phyloP scores from a whole-genome alignment of 2,888 invertebrate genomes.

The Plemyria rubiginata region DNA sequence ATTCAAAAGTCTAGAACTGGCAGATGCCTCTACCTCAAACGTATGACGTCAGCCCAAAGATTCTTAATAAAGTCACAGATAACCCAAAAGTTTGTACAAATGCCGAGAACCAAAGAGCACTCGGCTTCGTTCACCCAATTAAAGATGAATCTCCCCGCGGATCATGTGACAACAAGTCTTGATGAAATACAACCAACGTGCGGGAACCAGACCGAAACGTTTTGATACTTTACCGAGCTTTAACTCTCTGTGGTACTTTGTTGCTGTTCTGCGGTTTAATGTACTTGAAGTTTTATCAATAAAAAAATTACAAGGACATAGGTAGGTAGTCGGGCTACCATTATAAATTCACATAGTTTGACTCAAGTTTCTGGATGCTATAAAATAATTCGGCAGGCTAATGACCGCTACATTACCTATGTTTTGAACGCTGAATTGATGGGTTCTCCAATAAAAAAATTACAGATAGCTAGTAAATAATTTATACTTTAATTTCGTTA shows the following conservation, averaged over 20 bases:
- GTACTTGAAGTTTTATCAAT: background rate
- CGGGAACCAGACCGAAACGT: conserved; percentile 41
- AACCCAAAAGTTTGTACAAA: conserved; percentile 48
- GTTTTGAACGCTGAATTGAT: no score
- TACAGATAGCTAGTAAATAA: no score
- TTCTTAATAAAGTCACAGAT: conserved; percentile 59
- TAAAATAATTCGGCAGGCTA: no score
- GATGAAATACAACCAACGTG: conserved; percentile 72
- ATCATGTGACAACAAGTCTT: conserved; percentile 78
- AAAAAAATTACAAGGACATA: background rate
- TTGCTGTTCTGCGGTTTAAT: conserved; percentile 2
- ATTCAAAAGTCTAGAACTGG: background rate
- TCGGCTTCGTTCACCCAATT: conserved; percentile 72
- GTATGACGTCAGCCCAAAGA: conserved; percentile 49
- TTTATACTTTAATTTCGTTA: background rate
- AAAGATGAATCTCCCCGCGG: conserved; percentile 78
- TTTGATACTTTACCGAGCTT: conserved; percentile 58
- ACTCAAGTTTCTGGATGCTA: background rate
- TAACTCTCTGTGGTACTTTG: conserved; percentile 14
- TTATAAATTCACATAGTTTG: background rate
- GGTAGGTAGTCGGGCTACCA: background rate
- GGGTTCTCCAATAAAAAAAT: no score
- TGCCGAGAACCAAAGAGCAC: conserved; percentile 55
- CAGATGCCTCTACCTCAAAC: conserved; percentile 31
- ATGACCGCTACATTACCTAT: no score